These are phyloP conservation scores for Todiramphus saurophagus DNA, from an alignment of 2,113 vertebrate genomes.

Conservation along the genomic window DNA sequence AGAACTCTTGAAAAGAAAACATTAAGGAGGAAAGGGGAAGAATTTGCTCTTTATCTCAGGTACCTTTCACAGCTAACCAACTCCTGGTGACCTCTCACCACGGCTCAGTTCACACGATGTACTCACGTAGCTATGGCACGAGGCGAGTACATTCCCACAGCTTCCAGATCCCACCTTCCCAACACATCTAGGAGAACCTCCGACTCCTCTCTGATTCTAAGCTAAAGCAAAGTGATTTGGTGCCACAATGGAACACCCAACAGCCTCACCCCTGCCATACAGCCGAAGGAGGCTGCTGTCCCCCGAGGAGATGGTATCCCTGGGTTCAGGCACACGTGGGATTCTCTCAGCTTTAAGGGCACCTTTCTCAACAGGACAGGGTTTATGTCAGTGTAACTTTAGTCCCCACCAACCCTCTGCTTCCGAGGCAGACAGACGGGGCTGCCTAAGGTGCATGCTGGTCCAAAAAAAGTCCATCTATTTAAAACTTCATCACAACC, in stretches of 20 bases:
- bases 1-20: background rate
- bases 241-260: background rate
- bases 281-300: background rate
- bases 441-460: too few relatives aligned
- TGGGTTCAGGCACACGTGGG: background rate
- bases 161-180: background rate
- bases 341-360: background rate
- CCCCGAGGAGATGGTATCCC: accelerated
- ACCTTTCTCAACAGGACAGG: background rate
- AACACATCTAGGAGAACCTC: accelerated
- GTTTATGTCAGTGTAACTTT: accelerated
- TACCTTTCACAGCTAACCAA: background rate
- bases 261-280: background rate
- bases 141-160: background rate
- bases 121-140: accelerated
- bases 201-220: background rate
- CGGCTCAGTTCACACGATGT: accelerated
- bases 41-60: background rate
- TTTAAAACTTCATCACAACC: background rate
- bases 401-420: background rate
- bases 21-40: background rate
- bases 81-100: accelerated
- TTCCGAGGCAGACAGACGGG: background rate
- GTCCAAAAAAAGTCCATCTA: background rate
- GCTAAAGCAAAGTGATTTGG: background rate